Conservation (phyloP, 1,140 invertebrate genomes). For the Penaeus indicus region DNA sequence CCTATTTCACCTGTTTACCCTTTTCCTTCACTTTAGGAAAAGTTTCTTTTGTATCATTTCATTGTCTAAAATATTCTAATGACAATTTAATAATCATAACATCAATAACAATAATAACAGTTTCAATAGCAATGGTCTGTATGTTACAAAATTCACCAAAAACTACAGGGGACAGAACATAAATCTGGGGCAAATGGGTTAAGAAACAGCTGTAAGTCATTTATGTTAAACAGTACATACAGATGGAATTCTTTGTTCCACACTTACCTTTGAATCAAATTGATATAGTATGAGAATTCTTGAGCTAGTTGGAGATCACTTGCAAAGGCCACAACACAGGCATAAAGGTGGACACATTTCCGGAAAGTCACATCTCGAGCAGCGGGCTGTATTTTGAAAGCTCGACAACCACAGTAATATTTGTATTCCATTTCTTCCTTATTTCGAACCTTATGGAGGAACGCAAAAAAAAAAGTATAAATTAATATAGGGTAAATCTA, state of each 20-base stretch:
- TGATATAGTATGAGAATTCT: conserved; percentile 81
- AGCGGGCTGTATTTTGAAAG: conserved; percentile 62
- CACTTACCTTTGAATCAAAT: conserved; percentile 68
- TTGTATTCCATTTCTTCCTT: conserved; percentile 68
- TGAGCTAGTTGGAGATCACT: conserved; percentile 78
- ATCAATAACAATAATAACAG: too few species aligned
- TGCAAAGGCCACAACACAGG: conserved; percentile 85
- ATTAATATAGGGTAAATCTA: background rate
- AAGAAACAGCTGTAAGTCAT: too few species aligned
- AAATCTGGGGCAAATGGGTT: too few species aligned
- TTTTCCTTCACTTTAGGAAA: too few species aligned
- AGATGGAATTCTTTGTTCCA: background rate
- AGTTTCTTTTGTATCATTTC: too few species aligned
- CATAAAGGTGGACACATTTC: conserved; percentile 76
- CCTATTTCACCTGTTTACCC: too few species aligned
- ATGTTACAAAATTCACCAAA: too few species aligned
- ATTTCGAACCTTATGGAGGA: conserved; percentile 66
- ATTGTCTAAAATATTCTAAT: too few species aligned
- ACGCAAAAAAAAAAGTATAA: background rate
- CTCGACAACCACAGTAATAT: conserved; percentile 66
- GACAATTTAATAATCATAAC: too few species aligned
- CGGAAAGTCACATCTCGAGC: conserved; percentile 64
- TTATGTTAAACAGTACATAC: too few species aligned
- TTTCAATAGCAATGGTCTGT: too few species aligned
- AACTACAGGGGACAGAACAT: too few species aligned